A percentile compares a stretch with the other conserved stretches of the same genome.
phyloP scores from a whole-genome alignment of 2,797 vertebrate genomes.

The Alca torda region DNA sequence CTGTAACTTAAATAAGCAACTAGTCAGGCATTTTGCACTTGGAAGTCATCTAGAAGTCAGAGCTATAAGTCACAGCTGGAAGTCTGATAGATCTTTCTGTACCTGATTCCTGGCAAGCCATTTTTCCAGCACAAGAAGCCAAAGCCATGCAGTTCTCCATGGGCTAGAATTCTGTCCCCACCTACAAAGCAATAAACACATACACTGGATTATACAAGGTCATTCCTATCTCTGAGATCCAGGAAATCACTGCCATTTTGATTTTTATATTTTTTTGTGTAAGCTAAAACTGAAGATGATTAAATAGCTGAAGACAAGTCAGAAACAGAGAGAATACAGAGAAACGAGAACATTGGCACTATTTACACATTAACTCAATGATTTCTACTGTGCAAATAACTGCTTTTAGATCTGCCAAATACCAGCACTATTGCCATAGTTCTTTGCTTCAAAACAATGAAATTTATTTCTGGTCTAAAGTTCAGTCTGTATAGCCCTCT shows the following conservation, averaged over 20 bases:
- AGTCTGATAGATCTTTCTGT: conserved; percentile 18
- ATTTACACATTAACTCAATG: neutral
- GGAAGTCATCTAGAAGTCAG: neutral
- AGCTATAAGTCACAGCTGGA: neutral
- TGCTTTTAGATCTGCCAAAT: neutral
- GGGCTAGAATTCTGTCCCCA: conserved; percentile 75
- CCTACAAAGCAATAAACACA: conserved; percentile 49
- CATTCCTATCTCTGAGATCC: neutral
- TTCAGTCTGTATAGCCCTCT: neutral
- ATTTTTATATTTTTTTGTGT: neutral
- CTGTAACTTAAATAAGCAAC: neutral
- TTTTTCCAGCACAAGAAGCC: conserved; percentile 90
- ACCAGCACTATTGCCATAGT: neutral
- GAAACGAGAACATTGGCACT: neutral
- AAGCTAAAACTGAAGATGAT: neutral
- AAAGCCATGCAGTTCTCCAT: conserved; percentile 90
- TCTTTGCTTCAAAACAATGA: neutral
- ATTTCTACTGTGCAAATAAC: neutral
- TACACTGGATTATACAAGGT: neutral
- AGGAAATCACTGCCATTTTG: neutral
- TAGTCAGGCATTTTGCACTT: neutral
- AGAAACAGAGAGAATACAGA: neutral
- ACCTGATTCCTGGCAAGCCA: conserved; percentile 85
- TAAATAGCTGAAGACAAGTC: neutral
- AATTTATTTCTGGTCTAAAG: neutral